Percentiles rank a stretch among this genome's conserved stretches.
phyloP scores from a whole-genome alignment of 2,797 vertebrate species.

The Pangasius krempfi region DNA sequence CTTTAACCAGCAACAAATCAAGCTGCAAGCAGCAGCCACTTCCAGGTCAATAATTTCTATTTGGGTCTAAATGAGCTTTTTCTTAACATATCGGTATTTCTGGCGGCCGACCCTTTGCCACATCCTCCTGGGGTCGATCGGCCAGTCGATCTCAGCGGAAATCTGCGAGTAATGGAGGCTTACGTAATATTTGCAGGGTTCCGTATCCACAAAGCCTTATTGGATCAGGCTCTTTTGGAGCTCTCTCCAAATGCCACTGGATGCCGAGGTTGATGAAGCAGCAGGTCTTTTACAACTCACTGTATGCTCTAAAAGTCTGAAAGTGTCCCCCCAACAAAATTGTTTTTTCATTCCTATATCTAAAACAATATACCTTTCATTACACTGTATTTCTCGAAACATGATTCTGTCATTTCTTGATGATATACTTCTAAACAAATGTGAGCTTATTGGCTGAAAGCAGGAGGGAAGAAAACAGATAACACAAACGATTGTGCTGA shows the following conservation, averaged over 20 bases:
- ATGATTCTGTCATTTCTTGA: not conserved
- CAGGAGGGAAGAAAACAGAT: not conserved
- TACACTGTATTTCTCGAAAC: not conserved
- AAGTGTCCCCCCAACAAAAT: not conserved
- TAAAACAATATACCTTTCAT: not conserved
- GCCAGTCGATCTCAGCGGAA: slow-evolving; percentile 60
- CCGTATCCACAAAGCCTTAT: slow-evolving; percentile 55
- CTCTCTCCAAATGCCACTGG: slow-evolving; percentile 58
- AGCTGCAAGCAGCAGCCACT: slow-evolving; percentile 60
- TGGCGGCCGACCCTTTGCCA: slow-evolving; percentile 53
- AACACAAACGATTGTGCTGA: not conserved
- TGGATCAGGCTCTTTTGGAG: slow-evolving; percentile 52
- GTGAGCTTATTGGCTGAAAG: not conserved
- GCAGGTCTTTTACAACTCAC: slow-evolving; percentile 27
- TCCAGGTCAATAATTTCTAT: slow-evolving; percentile 66
- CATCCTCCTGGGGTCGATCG: slow-evolving; percentile 63
- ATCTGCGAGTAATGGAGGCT: slow-evolving; percentile 59
- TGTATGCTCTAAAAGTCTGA: not conserved
- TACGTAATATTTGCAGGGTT: slow-evolving; percentile 57
- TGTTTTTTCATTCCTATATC: not conserved
- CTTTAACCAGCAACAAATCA: slow-evolving; percentile 65
- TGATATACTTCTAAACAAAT: slow-evolving; percentile 2
- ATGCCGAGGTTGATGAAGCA: slow-evolving; percentile 39
- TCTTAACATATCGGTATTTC: slow-evolving; percentile 64
- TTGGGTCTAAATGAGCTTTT: slow-evolving; percentile 65